phyloP scores from a whole-genome alignment of 2,797 vertebrate species.

The Epinephelus awoara region DNA sequence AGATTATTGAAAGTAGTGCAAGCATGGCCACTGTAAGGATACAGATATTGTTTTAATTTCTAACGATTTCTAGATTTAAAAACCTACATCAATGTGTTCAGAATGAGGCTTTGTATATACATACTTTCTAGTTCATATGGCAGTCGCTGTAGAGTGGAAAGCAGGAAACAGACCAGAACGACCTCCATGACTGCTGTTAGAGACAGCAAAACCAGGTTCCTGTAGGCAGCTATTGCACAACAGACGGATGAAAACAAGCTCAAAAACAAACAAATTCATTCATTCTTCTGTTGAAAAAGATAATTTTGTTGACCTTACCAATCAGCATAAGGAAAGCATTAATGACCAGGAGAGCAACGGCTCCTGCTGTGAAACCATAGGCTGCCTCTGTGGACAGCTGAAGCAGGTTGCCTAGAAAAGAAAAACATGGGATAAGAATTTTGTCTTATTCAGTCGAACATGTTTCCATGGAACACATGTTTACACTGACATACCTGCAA shows the following conservation, averaged over 20 bases:
- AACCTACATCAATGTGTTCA: background rate
- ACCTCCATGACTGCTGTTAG: conserved; percentile 88
- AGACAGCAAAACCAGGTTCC: conserved; percentile 87
- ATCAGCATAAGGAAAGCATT: conserved; percentile 88
- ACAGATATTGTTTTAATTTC: background rate
- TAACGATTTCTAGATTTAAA: background rate
- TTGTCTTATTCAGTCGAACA: background rate
- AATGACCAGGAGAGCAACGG: conserved; percentile 88
- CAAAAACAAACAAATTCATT: background rate
- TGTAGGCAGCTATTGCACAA: conserved; percentile 83
- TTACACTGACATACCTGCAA: conserved; percentile 84
- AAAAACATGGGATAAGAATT: background rate
- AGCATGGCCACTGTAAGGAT: conserved; percentile 85
- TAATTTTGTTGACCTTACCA: conserved; percentile 79
- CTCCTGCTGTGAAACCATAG: conserved; percentile 88
- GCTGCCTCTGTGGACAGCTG: conserved; percentile 66
- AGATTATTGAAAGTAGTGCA: conserved; percentile 84
- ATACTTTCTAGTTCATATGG: conserved; percentile 90
- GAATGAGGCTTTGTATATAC: conserved; percentile 23
- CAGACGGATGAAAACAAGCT: background rate
- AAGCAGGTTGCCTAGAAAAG: conserved; percentile 79
- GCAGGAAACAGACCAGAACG: conserved; percentile 88
- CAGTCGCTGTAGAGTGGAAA: conserved; percentile 87
- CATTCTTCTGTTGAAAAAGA: background rate
- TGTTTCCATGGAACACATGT: background rate